phyloP scores from a whole-genome alignment of 2,888 invertebrate genomes.

The Mythimna lalbum region DNA sequence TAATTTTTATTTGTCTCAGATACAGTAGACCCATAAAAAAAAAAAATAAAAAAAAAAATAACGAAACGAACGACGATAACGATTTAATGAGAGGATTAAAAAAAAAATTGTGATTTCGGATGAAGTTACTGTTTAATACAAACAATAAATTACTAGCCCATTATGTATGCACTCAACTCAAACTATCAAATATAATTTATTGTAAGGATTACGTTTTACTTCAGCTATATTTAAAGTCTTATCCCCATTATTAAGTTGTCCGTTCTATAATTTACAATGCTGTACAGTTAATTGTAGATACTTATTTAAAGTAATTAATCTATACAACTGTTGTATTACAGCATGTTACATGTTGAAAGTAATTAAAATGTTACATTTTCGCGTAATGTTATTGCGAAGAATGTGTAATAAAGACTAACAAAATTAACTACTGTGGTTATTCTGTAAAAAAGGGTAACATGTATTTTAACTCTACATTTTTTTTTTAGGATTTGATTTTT shows the following conservation, averaged over 20 bases:
- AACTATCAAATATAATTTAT: background rate
- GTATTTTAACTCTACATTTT: background rate
- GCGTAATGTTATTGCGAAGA: conserved; percentile 27
- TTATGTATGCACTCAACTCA: conserved; percentile 3
- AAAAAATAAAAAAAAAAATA: too few species aligned
- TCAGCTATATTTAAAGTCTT: background rate
- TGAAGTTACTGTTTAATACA: too few species aligned
- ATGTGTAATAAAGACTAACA: conserved; percentile 6
- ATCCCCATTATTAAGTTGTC: conserved; percentile 39
- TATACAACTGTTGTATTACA: conserved; percentile 21
- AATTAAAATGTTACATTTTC: conserved; percentile 47
- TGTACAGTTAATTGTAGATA: conserved; percentile 35
- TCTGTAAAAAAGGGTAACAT: background rate
- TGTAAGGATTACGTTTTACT: background rate
- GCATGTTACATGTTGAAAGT: conserved; percentile 42
- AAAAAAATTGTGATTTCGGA: too few species aligned
- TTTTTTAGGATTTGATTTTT: too few species aligned
- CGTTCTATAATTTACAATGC: conserved; percentile 33
- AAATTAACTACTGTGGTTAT: background rate
- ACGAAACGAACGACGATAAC: too few species aligned
- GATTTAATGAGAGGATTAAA: too few species aligned
- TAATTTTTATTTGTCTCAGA: too few species aligned
- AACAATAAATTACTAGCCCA: too few species aligned
- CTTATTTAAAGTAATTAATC: conserved; percentile 35
- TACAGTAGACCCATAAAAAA: too few species aligned